phyloP scores from a whole-genome alignment of 2,113 vertebrate genomes.

The Sceloporus tristichus region DNA sequence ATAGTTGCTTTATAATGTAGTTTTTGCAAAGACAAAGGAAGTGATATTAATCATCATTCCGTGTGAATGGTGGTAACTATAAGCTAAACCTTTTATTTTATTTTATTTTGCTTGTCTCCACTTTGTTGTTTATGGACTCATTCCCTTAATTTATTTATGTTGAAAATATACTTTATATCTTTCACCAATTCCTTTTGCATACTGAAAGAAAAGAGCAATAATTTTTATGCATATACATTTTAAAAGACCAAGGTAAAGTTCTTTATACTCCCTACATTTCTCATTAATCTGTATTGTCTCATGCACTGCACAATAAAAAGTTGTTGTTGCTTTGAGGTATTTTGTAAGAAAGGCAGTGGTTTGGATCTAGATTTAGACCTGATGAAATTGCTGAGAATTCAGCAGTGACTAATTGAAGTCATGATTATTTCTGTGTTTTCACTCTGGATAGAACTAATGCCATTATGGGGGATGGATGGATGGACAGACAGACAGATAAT shows the following conservation, averaged over 20 bases:
- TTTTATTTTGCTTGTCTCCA: conserved; percentile 70
- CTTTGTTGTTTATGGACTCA: conserved; percentile 58
- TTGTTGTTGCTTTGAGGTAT: conserved; percentile 67
- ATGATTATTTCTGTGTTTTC: not conserved
- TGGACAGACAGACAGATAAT: not conserved
- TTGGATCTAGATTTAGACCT: not conserved
- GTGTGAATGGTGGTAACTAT: conserved; percentile 61
- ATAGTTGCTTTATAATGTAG: conserved; percentile 66
- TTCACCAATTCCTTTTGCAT: conserved; percentile 51
- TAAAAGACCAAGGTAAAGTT: conserved; percentile 70
- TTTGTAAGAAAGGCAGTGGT: conserved; percentile 59
- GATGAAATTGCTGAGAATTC: too few relatives aligned
- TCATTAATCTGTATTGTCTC: conserved; percentile 40
- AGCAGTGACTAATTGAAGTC: not conserved
- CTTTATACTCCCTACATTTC: conserved; percentile 76
- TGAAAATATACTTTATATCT: conserved; percentile 51
- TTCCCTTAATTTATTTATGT: conserved; percentile 72
- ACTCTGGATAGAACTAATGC: not conserved
- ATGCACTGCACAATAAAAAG: conserved; percentile 51
- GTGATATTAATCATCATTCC: conserved; percentile 64
- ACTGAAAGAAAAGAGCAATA: conserved; percentile 70
- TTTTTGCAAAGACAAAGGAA: conserved; percentile 64
- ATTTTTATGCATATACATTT: conserved; percentile 67
- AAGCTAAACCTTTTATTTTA: conserved; percentile 62
- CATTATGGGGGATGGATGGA: conserved; percentile 48